Evolutionary conservation across 2,113 vertebrate genomes (phyloP).

Genomic region (Poecilia latipinna): DNA sequence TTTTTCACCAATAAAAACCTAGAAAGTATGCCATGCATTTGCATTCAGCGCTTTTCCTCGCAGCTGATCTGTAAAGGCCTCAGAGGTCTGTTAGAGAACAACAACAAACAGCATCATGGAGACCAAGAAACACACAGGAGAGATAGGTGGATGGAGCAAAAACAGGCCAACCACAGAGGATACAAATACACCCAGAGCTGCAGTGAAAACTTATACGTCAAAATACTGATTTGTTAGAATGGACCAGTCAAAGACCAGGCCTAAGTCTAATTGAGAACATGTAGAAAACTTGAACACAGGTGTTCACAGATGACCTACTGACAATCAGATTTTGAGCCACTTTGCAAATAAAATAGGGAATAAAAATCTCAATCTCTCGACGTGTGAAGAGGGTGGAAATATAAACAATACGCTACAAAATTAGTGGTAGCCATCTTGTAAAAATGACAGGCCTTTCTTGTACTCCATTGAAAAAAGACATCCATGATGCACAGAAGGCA

Average conservation of each 20-base stretch:
- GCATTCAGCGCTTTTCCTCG: neutral
- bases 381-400: neutral
- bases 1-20: neutral
- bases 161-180: neutral
- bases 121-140: neutral
- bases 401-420: too few species aligned
- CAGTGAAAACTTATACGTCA: neutral
- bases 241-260: neutral
- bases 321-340: neutral
- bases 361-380: neutral
- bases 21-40: neutral
- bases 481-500: too few species aligned
- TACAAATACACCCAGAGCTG: neutral
- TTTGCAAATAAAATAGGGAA: too few species aligned
- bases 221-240: neutral
- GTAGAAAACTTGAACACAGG: neutral
- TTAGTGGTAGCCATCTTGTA: too few species aligned
- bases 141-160: neutral
- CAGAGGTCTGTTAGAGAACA: neutral
- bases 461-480: too few species aligned
- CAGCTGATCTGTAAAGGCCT: neutral
- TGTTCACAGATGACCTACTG: neutral
- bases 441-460: too few species aligned
- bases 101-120: neutral
- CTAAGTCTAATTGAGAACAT: too few species aligned